Base-by-base conservation (phyloP, 2,888 invertebrate genomes). In the Augochlorella aurata region DNA sequence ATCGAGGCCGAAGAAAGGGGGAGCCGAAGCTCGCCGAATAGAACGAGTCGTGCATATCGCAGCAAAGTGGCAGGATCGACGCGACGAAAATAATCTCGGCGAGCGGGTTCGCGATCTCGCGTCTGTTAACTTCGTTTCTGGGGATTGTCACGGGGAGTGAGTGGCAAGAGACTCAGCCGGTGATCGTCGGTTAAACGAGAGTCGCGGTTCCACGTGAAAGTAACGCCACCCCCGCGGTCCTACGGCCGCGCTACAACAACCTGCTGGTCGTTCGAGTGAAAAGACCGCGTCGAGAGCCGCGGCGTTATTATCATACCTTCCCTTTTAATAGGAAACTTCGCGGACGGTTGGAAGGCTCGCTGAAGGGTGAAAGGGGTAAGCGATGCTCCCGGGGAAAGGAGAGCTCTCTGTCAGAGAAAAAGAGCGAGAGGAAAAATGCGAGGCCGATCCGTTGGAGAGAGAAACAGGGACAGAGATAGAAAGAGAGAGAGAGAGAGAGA, bases 291-390 rank as follows among this genome's bases (percentile, higher is more conserved):
- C 79, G 83, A 85, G 86, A 85, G 83, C 78, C 85, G 74, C 85
- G 84, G 77, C 81, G 88, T 88, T 88, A 88, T 88, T 88, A 85
- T 86, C 82, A 84, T 82, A 79, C 81, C 88, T 84, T 84, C 84
- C 82, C 79, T 86, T 88, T 88, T 88, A 88, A 88, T 88, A 87
- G 87, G 83, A 88, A 88, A 87, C 88, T 87, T 81, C 81, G 83
- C 82, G 85, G 79, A 79, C 79, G 82, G 81, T 82, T 85, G 76
- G 88, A 78, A 74, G 83, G 65, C 81, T 85, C 82, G 86, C 79
- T 81, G 81, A 77, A 85, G 85, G 85, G 83, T 84, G 84, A 90
- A 86, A 84, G 87, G 84, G 85, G 84, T 88, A 87, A 86, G 85
- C 87, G 89, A 85, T 84, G 85, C 79, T 80, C 74, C 70, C 54